Evolutionary conservation across 1,140 invertebrate species (phyloP), one percentile per base, ranked within the genome.

Genomic region (Drosophila ercepeae): DNA sequence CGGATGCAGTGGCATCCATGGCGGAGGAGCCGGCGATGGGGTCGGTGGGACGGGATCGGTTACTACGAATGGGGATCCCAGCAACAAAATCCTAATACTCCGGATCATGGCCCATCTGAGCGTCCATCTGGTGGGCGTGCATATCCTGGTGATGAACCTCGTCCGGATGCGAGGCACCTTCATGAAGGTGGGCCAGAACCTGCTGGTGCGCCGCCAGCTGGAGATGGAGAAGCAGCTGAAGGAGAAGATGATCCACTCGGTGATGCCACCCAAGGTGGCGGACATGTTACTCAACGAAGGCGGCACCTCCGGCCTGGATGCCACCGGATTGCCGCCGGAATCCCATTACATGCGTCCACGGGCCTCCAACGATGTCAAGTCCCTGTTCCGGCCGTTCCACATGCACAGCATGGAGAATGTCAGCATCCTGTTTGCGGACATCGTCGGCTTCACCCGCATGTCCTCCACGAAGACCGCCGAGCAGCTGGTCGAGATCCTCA

Each of bases 401-500:
- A 99, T 99, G 97, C 96, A 97, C 90, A 95, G 95, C 32, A 98
- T 99, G 97, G 95, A 97, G 59, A 96, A 98, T 91, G 98, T 99
- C 16, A 98, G 97, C 91, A 99, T 99, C 78, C 91, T 99, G n/a
- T 99, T 99, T 91, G 98, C 98, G 25, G 98, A 99, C 91, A 99
- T 99, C 88, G 98, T 99, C 14, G 98, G 98, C 4, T 99, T 99
- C 91, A 99, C 98, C 0, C 96, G 95, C 86, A 99, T 99, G 98
- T 97, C 97, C 45, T 98, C 97, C 41, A 99, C 98, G 68, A 99
- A 99, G 93, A 95, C 94, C 92, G 95, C 98, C 49, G 97, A 97
- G 79, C 95, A 97, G 91, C 92, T 97, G 29, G 96, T 97, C 2
- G 95, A 95, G 67, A 96, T 99, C 63, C 93, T 99, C 1, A 99